These are phyloP conservation scores for Gandaritis pyraliata DNA, from an alignment of 2,888 invertebrate species.

Conservation along the genomic window DNA sequence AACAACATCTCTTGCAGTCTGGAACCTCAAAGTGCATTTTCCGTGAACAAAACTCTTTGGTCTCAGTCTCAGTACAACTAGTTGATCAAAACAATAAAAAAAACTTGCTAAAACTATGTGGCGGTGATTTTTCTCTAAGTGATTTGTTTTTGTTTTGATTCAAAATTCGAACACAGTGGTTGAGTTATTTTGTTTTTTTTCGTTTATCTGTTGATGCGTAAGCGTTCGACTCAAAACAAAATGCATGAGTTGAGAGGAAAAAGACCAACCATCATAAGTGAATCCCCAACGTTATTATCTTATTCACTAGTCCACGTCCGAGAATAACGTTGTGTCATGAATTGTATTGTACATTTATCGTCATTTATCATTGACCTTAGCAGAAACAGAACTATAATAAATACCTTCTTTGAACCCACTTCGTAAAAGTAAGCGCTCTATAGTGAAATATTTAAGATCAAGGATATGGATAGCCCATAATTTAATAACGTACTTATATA, in stretches of 20 bases:
- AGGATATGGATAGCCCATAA: no score
- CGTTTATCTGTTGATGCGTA: neutral
- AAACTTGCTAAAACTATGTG: neutral
- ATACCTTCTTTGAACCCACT: no score
- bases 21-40: slow-evolving; percentile 58
- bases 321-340: slow-evolving; percentile 39
- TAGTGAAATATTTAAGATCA: no score
- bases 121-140: no score
- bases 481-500: no score
- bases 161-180: neutral
- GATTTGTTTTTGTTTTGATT: neutral
- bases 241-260: slow-evolving; percentile 32
- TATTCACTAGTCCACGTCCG: slow-evolving; percentile 40
- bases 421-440: no score
- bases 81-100: neutral
- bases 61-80: neutral
- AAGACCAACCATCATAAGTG: slow-evolving; percentile 37
- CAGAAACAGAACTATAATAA: no score
- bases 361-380: no score
- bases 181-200: no score
- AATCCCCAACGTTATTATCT: slow-evolving; percentile 39
- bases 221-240: slow-evolving; percentile 3
- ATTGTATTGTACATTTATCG: slow-evolving; percentile 28
- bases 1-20: slow-evolving; percentile 56
- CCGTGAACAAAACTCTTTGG: neutral